Evolutionary conservation across 2,888 invertebrate species (phyloP).

Genomic region (Drosophila affinis): DNA sequence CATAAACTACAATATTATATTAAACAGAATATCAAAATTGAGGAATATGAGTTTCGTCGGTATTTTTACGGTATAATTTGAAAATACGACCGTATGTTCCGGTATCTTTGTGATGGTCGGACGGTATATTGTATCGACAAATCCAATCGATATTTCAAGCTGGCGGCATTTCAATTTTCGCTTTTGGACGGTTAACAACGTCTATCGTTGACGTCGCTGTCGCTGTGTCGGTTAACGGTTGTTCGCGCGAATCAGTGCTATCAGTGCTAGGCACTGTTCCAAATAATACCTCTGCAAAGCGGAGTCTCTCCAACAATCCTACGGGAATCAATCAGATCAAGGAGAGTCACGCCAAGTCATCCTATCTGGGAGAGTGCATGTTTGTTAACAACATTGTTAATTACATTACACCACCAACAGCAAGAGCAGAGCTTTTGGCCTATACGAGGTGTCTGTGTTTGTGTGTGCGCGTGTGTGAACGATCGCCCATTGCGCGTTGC

Average conservation of each 20-base stretch:
- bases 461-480: constrained; percentile 27
- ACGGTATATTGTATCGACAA: too few relatives aligned
- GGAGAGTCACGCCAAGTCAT: not conserved
- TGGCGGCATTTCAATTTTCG: not conserved
- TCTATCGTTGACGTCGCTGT: not conserved
- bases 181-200: not conserved
- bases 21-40: too few relatives aligned
- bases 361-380: not conserved
- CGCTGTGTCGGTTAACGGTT: not conserved
- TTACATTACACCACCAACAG: not conserved
- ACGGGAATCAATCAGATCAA: not conserved
- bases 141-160: too few relatives aligned
- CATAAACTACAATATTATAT: too few relatives aligned
- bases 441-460: constrained; percentile 13
- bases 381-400: not conserved
- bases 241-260: not conserved
- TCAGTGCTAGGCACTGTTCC: not conserved
- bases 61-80: too few relatives aligned
- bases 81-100: too few relatives aligned
- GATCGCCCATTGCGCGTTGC: constrained; percentile 31
- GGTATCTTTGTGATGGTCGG: too few relatives aligned
- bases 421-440: constrained; percentile 28
- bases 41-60: too few relatives aligned
- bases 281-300: not conserved
- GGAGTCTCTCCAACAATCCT: not conserved